A percentile compares a stretch with the other conserved stretches of the same genome.
phyloP scores from a whole-genome alignment of 2,113 vertebrate species.

The Nettapus auritus region DNA sequence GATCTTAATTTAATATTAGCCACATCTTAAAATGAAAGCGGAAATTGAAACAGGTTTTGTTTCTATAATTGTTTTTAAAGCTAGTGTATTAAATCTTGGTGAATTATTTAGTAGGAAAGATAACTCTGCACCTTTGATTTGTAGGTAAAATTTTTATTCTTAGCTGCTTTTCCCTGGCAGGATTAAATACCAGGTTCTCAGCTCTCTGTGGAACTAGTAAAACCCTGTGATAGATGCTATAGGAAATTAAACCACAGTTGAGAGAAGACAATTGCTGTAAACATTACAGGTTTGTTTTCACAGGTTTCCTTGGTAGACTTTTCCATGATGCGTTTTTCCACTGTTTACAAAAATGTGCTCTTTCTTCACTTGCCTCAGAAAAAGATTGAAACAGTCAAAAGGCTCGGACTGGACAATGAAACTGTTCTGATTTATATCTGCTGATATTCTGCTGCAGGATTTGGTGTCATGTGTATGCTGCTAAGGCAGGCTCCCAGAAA shows the following conservation, averaged over 20 bases:
- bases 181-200: slow-evolving; percentile 40
- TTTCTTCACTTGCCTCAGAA: not conserved
- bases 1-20: slow-evolving; percentile 58
- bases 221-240: not conserved
- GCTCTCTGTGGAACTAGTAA: slow-evolving; percentile 45
- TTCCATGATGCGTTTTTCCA: not conserved
- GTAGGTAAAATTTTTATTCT: slow-evolving; percentile 61
- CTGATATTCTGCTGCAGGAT: not conserved
- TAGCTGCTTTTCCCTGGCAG: slow-evolving; percentile 28
- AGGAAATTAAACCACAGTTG: slow-evolving; percentile 33
- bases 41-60: slow-evolving; percentile 52
- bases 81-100: slow-evolving; percentile 44
- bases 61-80: slow-evolving; percentile 56
- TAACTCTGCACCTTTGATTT: slow-evolving; percentile 58
- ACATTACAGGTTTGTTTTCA: not conserved
- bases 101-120: slow-evolving; percentile 51
- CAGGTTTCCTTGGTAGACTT: not conserved
- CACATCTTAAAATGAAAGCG: slow-evolving; percentile 46
- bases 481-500: not conserved
- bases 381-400: not conserved
- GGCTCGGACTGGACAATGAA: not conserved
- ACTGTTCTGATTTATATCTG: not conserved
- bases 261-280: slow-evolving; percentile 13
- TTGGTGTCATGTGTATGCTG: not conserved
- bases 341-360: not conserved